Conservation (phyloP, 2,113 vertebrate genomes). For the Pleuronectes platessa region DNA sequence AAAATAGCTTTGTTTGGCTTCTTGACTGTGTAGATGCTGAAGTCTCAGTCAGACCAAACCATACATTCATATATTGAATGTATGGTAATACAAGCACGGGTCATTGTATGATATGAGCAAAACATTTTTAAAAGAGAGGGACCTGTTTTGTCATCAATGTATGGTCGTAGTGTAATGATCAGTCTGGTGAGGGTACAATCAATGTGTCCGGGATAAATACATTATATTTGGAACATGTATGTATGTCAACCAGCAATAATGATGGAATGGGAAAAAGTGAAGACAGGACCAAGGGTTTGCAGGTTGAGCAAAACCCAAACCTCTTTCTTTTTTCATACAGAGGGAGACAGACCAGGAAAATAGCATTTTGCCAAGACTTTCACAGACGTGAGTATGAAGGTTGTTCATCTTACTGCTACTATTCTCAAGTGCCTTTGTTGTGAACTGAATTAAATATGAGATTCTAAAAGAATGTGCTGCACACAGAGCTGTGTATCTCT, state of each 20-base stretch:
- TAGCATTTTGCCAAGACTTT: background rate
- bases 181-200: background rate
- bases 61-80: slow-evolving; percentile 67
- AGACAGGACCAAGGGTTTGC: background rate
- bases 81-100: slow-evolving; percentile 59
- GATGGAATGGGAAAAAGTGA: slow-evolving; percentile 11
- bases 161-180: slow-evolving; percentile 18
- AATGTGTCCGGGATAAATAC: slow-evolving; percentile 8
- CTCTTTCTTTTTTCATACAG: slow-evolving; percentile 7
- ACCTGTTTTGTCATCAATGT: slow-evolving; percentile 26
- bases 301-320: slow-evolving; percentile 4
- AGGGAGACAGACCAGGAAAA: background rate
- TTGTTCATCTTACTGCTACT: too few species aligned
- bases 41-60: slow-evolving; percentile 63
- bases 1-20: slow-evolving; percentile 79
- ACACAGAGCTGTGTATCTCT: background rate
- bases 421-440: too few species aligned
- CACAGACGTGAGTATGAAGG: slow-evolving; percentile 4
- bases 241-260: background rate
- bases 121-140: slow-evolving; percentile 34
- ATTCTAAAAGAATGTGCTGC: background rate
- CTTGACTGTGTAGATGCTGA: slow-evolving; percentile 44
- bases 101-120: slow-evolving; percentile 57
- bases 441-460: background rate
- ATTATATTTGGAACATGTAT: background rate